Evolutionary conservation across 2,888 invertebrate species (phyloP), one percentile per base, ranked within the genome.

Genomic region (Polymixis lichenea): DNA sequence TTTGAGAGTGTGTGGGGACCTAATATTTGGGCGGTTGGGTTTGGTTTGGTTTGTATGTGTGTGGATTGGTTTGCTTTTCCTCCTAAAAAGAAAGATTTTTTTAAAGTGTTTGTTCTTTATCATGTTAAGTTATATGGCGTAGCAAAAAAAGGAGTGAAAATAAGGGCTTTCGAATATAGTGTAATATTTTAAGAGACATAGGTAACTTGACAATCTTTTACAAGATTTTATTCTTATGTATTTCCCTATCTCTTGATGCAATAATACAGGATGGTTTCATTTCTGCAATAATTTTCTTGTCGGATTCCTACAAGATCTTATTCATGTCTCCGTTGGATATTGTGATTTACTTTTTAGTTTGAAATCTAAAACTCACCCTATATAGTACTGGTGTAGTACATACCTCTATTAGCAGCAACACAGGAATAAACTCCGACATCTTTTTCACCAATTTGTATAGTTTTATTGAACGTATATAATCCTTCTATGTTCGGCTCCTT

Each of bases 321-420:
- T 13, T 28, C 8, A 25, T 19, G 13, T 49, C 46, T 65, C 28
- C 4, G 0, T 25, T 46, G 13, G 43, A 25, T 19, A 25, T 22
- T 43, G 25, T 15, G 22, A 8, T 28, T 8, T 13, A 15, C 9
- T 51, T 6, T 32, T 51, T n/a, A 51, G 32, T 51, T n/a, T n/a
- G n/a, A n/a, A n/a, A n/a, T n/a, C n/a, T n/a, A 51, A 51, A 66
- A 17, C 22, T 65, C 22, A 49, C 8, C 5, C 8, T 19, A n/a
- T 64, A 25, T 71, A 25, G 1, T n/a, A 28, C n/a, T 5, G 4
- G 5, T 38, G 38, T 38, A 5, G 2, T 38, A 73, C 76, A 38
- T 90, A 96, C 97, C 96, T 93, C 90, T 94, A 80, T 96, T 96
- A 15, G 87, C 87, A 55, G 95, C 96, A 0, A 92, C 79, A 79